phyloP scores from a whole-genome alignment of 2,113 vertebrate species.

The Dissostichus mawsoni region DNA sequence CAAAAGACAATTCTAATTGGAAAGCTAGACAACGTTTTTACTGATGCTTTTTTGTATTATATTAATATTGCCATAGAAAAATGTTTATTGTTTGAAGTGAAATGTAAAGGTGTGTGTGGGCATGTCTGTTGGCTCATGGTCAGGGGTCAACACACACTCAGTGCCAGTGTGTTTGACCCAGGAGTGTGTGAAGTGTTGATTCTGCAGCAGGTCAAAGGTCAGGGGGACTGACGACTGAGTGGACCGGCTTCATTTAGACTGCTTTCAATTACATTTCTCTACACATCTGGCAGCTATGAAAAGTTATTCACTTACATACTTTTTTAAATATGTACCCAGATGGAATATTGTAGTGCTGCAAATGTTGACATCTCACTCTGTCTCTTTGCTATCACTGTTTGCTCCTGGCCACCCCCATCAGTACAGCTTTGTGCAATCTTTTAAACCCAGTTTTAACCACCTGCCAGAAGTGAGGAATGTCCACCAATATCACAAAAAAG shows the following conservation, averaged over 20 bases:
- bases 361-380: neutral
- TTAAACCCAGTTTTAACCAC: neutral
- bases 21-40: neutral
- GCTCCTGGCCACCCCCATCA: neutral
- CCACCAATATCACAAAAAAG: neutral
- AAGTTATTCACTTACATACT: neutral
- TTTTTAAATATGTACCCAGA: neutral
- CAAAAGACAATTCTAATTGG: neutral
- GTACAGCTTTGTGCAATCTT: conserved; percentile 8
- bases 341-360: neutral
- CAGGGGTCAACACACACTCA: conserved; percentile 61
- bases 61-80: neutral
- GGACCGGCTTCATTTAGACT: neutral
- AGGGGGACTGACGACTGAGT: conserved; percentile 37
- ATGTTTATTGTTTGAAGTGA: neutral
- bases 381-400: conserved; percentile 9
- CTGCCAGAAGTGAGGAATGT: neutral
- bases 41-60: neutral
- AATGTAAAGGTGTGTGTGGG: neutral
- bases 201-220: conserved; percentile 61
- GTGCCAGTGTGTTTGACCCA: conserved; percentile 39
- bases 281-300: neutral
- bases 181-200: conserved; percentile 62
- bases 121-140: neutral
- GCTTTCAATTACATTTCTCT: neutral